A percentile compares a stretch with the other conserved stretches of the same genome.
phyloP scores from a whole-genome alignment of 2,113 vertebrate species.

The Dinomys branickii region DNA sequence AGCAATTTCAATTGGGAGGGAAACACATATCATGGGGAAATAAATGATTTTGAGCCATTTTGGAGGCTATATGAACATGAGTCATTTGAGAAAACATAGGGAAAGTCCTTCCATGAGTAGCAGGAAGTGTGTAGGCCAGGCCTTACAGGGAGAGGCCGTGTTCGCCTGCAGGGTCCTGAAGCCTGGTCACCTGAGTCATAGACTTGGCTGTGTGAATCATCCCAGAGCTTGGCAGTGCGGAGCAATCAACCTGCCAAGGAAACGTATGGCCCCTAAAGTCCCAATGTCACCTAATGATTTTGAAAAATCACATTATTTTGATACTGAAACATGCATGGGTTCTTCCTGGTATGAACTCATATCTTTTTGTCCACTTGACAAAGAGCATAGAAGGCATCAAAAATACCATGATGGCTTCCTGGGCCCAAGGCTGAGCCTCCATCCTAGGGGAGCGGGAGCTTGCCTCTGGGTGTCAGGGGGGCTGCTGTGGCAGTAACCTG shows the following conservation, averaged over 20 bases:
- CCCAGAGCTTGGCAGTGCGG: background rate
- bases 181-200: background rate
- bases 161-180: background rate
- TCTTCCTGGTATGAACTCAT: background rate
- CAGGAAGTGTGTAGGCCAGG: background rate
- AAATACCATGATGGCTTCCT: background rate
- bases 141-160: background rate
- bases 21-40: constrained; percentile 51
- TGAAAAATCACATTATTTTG: constrained; percentile 44
- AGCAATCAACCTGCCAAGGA: background rate
- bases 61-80: background rate
- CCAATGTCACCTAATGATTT: background rate
- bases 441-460: background rate
- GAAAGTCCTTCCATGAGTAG: background rate
- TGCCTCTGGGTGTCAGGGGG: background rate
- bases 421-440: background rate
- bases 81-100: constrained; percentile 38
- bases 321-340: background rate
- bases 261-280: background rate
- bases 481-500: background rate
- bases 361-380: background rate
- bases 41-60: constrained; percentile 63
- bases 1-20: constrained; percentile 45
- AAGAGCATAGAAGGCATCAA: background rate
- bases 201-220: background rate